Base-by-base conservation (phyloP, 2,797 vertebrate species). In the Apogon talboti region DNA sequence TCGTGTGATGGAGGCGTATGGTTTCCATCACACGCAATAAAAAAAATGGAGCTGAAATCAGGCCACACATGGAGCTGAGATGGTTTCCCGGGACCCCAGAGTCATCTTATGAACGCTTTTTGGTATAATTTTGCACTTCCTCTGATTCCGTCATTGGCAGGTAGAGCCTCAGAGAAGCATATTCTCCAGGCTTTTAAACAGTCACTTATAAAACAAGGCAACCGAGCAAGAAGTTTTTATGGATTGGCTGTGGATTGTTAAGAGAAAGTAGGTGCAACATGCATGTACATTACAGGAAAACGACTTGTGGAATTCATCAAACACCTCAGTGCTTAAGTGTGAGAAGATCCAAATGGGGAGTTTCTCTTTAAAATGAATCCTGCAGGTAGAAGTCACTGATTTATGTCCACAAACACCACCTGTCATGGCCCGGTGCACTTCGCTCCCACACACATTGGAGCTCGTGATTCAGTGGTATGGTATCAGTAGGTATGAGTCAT, bases 11-110 rank as follows among this genome's bases (percentile, higher is more conserved):
- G 65, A 78, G 68, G 66, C 81, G 81, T 80, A 86, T 88, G 87
- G 82, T 90, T 91, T 86, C 78, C 78, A 90, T 92, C 86, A 73
- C 68, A 61, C 61, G 64, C 44, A 84, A 87, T 87, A 84, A 86
- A 89, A 89, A 63, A 83, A 73, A 15, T 55, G 52, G 44, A 76
- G 66, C 66, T 57, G 62, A 62, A 83, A 86, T 80, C 64, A 59
- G 86, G 52, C 89, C 88, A 91, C 89, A 91, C 89, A 91, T 76
- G 79, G 43, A 79, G 88, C 49, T 2, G 12, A 62, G 72, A 50
- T 71, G 77, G 75, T 81, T 89, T 83, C 76, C 69, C 61, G 46
- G 62, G 75, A 52, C 68, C 79, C 66, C 71, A 57, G 71, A 88
- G 71, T 66, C 79, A 56, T 83, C 65, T 21, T 62, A 30, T 83